Conservation (phyloP, 2,797 vertebrate genomes). For the Hyperoplus immaculatus region DNA sequence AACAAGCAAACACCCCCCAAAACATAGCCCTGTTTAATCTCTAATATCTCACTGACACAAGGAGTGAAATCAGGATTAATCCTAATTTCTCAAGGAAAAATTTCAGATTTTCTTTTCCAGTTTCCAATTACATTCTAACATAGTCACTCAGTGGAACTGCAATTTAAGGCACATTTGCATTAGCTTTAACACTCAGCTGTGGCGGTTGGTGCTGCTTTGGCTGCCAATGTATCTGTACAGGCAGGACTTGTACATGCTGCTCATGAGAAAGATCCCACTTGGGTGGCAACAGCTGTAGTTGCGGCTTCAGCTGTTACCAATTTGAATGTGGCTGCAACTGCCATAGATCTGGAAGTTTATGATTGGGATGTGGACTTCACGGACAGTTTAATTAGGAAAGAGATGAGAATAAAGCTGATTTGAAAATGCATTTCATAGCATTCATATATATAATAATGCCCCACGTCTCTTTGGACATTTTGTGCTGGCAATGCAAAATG, state of each 20-base stretch:
- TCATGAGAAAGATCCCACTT: conserved; percentile 25
- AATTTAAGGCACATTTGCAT: not conserved
- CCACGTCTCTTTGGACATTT: conserved; percentile 5
- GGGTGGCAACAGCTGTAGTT: conserved; percentile 51
- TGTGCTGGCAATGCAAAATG: conserved; percentile 2
- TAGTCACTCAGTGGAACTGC: conserved; percentile 4
- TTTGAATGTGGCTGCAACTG: conserved; percentile 46
- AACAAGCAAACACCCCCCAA: not conserved
- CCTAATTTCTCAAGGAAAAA: not conserved
- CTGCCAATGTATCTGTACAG: conserved; percentile 23
- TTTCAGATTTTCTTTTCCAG: not conserved
- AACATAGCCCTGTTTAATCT: not conserved
- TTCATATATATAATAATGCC: not conserved
- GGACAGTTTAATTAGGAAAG: conserved; percentile 19
- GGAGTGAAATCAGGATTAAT: not conserved
- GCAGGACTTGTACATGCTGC: conserved; percentile 17
- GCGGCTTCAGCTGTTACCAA: conserved; percentile 56
- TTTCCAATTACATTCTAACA: not conserved
- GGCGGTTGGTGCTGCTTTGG: conserved; percentile 9
- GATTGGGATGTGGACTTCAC: conserved; percentile 2
- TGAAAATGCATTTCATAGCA: not conserved
- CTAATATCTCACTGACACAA: not conserved
- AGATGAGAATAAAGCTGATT: not conserved
- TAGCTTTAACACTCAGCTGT: conserved; percentile 15
- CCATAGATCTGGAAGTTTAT: conserved; percentile 22